Percentiles rank a stretch among this genome's conserved stretches.
phyloP scores from a whole-genome alignment of 2,797 vertebrate genomes.

The Sebastes itinus region DNA sequence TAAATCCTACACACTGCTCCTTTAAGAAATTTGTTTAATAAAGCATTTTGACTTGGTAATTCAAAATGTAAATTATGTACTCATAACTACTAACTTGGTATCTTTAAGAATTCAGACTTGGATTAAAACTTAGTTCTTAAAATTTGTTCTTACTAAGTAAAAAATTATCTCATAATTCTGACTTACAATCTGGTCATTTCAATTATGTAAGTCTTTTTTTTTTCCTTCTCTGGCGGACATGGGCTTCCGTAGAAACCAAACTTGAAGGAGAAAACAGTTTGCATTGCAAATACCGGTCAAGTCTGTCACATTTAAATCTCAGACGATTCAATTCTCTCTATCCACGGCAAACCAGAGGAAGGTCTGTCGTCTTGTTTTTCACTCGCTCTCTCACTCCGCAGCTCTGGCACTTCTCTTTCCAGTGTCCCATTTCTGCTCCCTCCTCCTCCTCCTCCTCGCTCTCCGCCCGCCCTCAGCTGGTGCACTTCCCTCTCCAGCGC shows the following conservation, averaged over 20 bases:
- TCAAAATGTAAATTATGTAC: not conserved
- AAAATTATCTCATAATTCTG: not conserved
- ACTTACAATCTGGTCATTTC: not conserved
- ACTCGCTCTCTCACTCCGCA: slow-evolving; percentile 40
- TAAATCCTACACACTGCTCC: too few relatives aligned
- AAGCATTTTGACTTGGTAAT: not conserved
- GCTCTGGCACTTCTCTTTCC: slow-evolving; percentile 70
- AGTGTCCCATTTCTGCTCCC: slow-evolving; percentile 64
- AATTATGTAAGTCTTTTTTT: not conserved
- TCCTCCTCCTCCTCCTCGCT: slow-evolving; percentile 55
- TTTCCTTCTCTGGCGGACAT: slow-evolving; percentile 4
- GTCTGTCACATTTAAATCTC: slow-evolving; percentile 88
- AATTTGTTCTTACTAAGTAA: not conserved
- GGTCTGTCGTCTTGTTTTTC: slow-evolving; percentile 66
- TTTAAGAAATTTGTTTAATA: not conserved
- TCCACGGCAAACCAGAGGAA: slow-evolving; percentile 87
- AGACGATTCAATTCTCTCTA: slow-evolving; percentile 93
- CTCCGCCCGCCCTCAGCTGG: slow-evolving; percentile 76
- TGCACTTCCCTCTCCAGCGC: slow-evolving; percentile 88
- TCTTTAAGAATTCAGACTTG: not conserved
- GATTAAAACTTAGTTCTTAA: not conserved
- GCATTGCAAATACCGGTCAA: slow-evolving; percentile 48
- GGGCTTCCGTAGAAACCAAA: not conserved
- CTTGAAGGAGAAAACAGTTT: slow-evolving; percentile 36
- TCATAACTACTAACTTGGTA: not conserved